Conservation (phyloP, 2,888 invertebrate genomes). For the Drosophila merina region DNA sequence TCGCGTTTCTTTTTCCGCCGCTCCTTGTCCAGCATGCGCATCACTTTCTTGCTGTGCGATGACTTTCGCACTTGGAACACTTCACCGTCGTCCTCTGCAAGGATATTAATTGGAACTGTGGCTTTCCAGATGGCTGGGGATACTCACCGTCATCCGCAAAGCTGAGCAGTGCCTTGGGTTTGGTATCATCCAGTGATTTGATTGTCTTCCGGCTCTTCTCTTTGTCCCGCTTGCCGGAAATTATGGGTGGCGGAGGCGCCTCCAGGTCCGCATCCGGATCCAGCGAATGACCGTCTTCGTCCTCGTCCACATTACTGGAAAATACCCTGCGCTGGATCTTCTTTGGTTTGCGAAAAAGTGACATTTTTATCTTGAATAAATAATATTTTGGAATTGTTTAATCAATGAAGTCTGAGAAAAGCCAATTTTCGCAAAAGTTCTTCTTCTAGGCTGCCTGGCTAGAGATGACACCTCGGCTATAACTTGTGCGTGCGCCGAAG, state of each 20-base stretch:
- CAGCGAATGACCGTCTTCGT: slow-evolving; percentile 84
- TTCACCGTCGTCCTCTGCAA: slow-evolving; percentile 90
- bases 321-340: slow-evolving; percentile 92
- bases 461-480: slow-evolving; percentile 12
- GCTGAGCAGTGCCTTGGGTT: slow-evolving; percentile 88
- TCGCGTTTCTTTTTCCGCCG: slow-evolving; percentile 84
- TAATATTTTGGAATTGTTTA: slow-evolving; percentile 12
- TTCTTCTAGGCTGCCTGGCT: slow-evolving; percentile 22
- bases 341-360: slow-evolving; percentile 94
- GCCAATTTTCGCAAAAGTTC: slow-evolving; percentile 32
- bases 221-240: slow-evolving; percentile 60
- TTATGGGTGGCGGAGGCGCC: slow-evolving; percentile 59
- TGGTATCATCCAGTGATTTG: slow-evolving; percentile 78
- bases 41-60: slow-evolving; percentile 94
- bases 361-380: slow-evolving; percentile 85
- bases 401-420: slow-evolving; percentile 32
- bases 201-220: slow-evolving; percentile 59
- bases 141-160: slow-evolving; percentile 90
- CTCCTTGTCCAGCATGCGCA: slow-evolving; percentile 93
- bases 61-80: slow-evolving; percentile 98
- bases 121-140: neutral
- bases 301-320: slow-evolving; percentile 89
- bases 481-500: neutral
- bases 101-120: neutral
- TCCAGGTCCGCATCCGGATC: slow-evolving; percentile 78